phyloP scores from a whole-genome alignment of 2,797 vertebrate species.

The Tarsius wallacei region DNA sequence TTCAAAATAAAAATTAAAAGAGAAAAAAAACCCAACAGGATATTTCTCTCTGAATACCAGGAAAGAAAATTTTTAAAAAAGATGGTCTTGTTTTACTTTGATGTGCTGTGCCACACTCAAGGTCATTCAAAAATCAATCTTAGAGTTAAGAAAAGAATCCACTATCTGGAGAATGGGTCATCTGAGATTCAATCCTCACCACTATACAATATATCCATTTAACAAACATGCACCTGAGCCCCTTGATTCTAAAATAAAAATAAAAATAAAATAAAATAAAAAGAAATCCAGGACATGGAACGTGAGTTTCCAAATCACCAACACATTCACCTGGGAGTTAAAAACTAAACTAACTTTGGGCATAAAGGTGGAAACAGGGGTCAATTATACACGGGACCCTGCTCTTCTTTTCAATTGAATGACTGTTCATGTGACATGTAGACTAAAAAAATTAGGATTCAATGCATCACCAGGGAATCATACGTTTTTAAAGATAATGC shows the following conservation, averaged over 20 bases:
- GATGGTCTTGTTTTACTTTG: background rate
- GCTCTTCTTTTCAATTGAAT: conserved; percentile 24
- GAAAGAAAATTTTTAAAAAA: background rate
- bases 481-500: conserved; percentile 3
- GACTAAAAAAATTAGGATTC: background rate
- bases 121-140: background rate
- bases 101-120: background rate
- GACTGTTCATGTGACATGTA: background rate
- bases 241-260: too few species aligned
- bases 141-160: conserved; percentile 25
- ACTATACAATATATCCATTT: too few species aligned
- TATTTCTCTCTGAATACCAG: background rate
- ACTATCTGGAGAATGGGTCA: too few species aligned
- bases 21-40: background rate
- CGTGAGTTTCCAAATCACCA: background rate
- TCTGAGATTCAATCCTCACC: too few species aligned
- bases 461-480: background rate
- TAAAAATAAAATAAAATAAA: too few species aligned
- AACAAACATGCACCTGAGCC: too few species aligned
- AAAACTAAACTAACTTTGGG: conserved; percentile 24
- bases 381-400: background rate
- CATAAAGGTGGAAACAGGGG: background rate
- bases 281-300: background rate
- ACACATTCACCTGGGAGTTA: background rate
- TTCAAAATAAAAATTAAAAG: too few species aligned